Conservation (phyloP, 1,140 invertebrate genomes). For the Bicyclus anynana region DNA sequence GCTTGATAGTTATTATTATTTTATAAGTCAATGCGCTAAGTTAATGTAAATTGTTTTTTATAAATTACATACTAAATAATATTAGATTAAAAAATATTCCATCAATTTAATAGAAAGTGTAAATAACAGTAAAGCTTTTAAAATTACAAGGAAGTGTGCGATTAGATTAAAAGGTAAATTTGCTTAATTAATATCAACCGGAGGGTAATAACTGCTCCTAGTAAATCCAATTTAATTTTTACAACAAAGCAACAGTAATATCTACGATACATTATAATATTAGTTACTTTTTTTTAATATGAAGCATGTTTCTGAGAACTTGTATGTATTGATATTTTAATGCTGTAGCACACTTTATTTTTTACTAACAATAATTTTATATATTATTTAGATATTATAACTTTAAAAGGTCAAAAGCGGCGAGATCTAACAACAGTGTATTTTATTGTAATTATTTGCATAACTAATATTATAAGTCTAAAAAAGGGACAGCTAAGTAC, state of each 20-base stretch:
- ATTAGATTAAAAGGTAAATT: no score
- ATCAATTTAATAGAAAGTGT: no score
- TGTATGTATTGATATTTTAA: constrained; percentile 5
- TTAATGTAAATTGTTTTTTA: no score
- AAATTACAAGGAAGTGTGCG: no score
- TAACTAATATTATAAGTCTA: background rate
- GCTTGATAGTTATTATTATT: no score
- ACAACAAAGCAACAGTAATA: constrained; percentile 7
- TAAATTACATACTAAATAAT: no score
- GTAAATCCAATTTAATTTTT: background rate
- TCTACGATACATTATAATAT: background rate
- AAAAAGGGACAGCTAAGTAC: no score
- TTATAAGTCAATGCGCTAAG: no score
- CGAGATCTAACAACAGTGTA: background rate
- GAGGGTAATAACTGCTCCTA: background rate
- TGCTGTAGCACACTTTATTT: constrained; percentile 1
- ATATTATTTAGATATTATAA: background rate
- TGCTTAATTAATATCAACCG: no score
- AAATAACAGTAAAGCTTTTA: no score
- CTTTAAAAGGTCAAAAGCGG: constrained; percentile 1
- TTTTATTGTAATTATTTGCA: background rate
- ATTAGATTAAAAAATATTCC: no score
- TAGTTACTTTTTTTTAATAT: constrained; percentile 3
- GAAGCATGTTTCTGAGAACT: constrained; percentile 7
- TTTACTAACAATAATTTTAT: background rate